Conservation (phyloP, 1,140 invertebrate species). For the Drosophila saltans region DNA sequence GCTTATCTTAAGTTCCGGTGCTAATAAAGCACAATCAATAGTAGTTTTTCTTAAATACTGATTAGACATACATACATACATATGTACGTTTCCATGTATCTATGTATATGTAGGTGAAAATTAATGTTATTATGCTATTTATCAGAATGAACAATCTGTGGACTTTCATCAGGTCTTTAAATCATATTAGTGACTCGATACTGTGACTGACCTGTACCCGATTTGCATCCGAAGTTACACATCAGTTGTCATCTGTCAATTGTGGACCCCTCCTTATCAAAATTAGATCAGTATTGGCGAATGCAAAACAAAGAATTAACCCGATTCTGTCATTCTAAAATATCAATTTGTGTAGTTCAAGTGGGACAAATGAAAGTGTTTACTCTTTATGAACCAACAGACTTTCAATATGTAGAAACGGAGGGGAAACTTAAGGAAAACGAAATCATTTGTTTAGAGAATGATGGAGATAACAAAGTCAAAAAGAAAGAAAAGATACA, state of each 20-base stretch:
- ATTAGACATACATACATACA: not conserved
- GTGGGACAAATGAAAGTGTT: slow-evolving; percentile 55
- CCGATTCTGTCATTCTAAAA: slow-evolving; percentile 59
- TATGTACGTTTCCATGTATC: not conserved
- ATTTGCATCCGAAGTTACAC: slow-evolving; percentile 35
- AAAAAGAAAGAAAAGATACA: too few relatives aligned
- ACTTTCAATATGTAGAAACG: not conserved
- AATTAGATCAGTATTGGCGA: slow-evolving; percentile 52
- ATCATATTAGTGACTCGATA: slow-evolving; percentile 24
- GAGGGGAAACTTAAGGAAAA: slow-evolving; percentile 39
- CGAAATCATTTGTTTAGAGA: not conserved
- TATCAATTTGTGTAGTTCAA: slow-evolving; percentile 51
- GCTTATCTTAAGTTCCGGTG: slow-evolving; percentile 10
- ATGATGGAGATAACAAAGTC: too few relatives aligned
- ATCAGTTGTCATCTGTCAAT: slow-evolving; percentile 31
- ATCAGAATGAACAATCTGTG: not conserved
- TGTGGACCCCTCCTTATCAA: slow-evolving; percentile 53
- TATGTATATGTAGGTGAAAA: not conserved
- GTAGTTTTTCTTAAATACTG: not conserved
- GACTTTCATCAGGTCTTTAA: slow-evolving; percentile 13
- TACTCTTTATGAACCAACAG: slow-evolving; percentile 29
- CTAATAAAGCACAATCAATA: not conserved
- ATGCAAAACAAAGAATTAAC: slow-evolving; percentile 70
- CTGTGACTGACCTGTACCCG: slow-evolving; percentile 7
- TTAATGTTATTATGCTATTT: not conserved